These are phyloP conservation scores for Harpalus rubripes DNA, from an alignment of 2,888 invertebrate genomes.

Conservation along the genomic window DNA sequence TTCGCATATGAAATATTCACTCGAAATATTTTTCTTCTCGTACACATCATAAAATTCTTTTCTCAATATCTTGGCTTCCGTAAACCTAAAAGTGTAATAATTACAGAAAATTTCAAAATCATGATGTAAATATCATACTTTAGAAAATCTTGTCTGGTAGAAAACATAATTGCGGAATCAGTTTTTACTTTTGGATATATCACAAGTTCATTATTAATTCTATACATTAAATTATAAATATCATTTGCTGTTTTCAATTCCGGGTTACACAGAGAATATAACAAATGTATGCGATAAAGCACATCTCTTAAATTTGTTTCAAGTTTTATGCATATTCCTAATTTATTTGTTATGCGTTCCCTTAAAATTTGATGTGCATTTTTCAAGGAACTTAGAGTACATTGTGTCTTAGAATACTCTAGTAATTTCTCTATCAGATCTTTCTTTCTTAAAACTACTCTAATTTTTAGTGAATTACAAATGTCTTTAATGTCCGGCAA, in stretches of 20 bases:
- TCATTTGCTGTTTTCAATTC: slow-evolving; percentile 70
- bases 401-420: slow-evolving; percentile 71
- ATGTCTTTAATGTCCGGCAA: slow-evolving; percentile 69
- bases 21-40: slow-evolving; percentile 45
- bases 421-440: slow-evolving; percentile 69
- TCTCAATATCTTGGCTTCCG: slow-evolving; percentile 13
- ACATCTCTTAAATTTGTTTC: slow-evolving; percentile 69
- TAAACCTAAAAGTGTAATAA: slow-evolving; percentile 47
- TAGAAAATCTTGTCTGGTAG: slow-evolving; percentile 71
- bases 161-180: slow-evolving; percentile 71
- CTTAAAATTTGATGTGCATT: slow-evolving; percentile 71
- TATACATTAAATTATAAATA: slow-evolving; percentile 70
- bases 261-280: slow-evolving; percentile 72
- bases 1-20: slow-evolving; percentile 44
- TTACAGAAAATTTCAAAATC: not conserved
- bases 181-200: slow-evolving; percentile 71
- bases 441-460: slow-evolving; percentile 68
- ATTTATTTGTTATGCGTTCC: slow-evolving; percentile 70
- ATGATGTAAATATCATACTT: slow-evolving; percentile 68
- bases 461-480: slow-evolving; percentile 68
- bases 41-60: slow-evolving; percentile 49
- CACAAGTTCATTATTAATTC: slow-evolving; percentile 69
- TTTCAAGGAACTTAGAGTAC: slow-evolving; percentile 71
- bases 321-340: slow-evolving; percentile 73
- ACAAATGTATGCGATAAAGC: slow-evolving; percentile 71